Evolutionary conservation across 2,113 vertebrate species (phyloP).

Genomic region (Peucedramus taeniatus): DNA sequence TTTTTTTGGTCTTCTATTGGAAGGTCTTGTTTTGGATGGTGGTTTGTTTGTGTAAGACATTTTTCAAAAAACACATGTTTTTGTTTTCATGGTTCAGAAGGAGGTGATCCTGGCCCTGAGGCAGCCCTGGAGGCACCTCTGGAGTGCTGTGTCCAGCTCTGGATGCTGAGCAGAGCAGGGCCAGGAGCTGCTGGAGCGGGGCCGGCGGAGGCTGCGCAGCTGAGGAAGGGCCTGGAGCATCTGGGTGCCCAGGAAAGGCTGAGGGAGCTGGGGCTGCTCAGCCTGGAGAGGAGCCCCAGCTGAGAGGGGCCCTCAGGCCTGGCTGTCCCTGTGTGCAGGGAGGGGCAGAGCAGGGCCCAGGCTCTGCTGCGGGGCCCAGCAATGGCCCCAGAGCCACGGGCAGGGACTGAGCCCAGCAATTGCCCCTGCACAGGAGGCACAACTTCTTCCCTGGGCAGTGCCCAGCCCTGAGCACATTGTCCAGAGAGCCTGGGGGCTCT

Average conservation of each 20-base stretch:
- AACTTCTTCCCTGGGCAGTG: neutral
- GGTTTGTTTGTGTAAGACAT: neutral
- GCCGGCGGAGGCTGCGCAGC: neutral
- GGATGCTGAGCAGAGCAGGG: neutral
- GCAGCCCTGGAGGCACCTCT: neutral
- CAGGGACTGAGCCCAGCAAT: neutral
- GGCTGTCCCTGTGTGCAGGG: neutral
- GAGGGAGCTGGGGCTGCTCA: neutral
- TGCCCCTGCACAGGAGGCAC: neutral
- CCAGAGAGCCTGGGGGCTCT: fast-evolving
- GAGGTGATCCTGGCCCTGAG: neutral
- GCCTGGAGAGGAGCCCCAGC: neutral
- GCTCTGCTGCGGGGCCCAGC: neutral
- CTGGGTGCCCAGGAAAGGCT: neutral
- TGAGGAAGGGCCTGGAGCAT: neutral
- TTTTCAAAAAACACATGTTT: fast-evolving
- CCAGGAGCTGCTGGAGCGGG: neutral
- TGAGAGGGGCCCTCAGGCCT: neutral
- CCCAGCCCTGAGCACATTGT: neutral
- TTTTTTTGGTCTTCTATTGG: neutral
- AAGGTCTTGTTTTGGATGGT: neutral
- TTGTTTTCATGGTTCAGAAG: neutral
- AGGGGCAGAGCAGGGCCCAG: neutral
- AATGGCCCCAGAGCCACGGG: neutral
- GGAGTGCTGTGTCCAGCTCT: neutral